These are phyloP conservation scores for Actinopyga echinites DNA, from an alignment of 53 echinoderm and acorn worm genomes.

Conservation along the genomic window DNA sequence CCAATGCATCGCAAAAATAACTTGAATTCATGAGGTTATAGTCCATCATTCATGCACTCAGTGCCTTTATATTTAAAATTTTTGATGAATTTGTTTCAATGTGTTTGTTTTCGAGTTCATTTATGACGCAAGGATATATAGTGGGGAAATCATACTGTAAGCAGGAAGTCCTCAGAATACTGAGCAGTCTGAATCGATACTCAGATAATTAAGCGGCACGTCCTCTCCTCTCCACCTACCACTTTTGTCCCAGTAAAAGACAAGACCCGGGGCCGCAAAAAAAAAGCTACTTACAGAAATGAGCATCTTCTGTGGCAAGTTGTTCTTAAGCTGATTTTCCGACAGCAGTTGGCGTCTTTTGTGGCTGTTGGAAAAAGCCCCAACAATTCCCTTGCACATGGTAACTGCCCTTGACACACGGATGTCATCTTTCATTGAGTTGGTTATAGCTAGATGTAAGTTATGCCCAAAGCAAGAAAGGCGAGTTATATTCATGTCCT, in stretches of 20 bases:
- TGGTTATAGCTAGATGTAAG: constrained; percentile 18
- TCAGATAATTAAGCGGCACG: background rate
- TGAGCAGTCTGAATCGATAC: background rate
- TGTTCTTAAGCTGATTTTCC: background rate
- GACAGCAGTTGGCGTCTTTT: background rate
- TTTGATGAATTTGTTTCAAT: too few species aligned
- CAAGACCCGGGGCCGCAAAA: background rate
- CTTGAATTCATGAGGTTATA: too few species aligned
- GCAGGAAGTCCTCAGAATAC: background rate
- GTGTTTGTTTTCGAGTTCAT: too few species aligned
- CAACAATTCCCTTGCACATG: constrained; percentile 4
- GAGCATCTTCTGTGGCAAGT: constrained; percentile 3
- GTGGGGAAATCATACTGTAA: background rate
- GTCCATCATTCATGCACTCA: too few species aligned
- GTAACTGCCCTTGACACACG: background rate
- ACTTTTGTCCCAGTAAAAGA: background rate
- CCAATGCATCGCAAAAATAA: too few species aligned
- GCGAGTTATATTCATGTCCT: background rate
- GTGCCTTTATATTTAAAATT: too few species aligned
- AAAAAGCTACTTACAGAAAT: constrained; percentile 8
- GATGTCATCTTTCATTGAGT: constrained; percentile 5
- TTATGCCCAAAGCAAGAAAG: constrained; percentile 30
- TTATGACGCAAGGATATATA: too few species aligned
- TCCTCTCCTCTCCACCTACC: background rate
- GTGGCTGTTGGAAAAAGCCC: constrained; percentile 4